Base-by-base conservation (phyloP, 2,888 invertebrate genomes). In the Drosophila eohydei region DNA sequence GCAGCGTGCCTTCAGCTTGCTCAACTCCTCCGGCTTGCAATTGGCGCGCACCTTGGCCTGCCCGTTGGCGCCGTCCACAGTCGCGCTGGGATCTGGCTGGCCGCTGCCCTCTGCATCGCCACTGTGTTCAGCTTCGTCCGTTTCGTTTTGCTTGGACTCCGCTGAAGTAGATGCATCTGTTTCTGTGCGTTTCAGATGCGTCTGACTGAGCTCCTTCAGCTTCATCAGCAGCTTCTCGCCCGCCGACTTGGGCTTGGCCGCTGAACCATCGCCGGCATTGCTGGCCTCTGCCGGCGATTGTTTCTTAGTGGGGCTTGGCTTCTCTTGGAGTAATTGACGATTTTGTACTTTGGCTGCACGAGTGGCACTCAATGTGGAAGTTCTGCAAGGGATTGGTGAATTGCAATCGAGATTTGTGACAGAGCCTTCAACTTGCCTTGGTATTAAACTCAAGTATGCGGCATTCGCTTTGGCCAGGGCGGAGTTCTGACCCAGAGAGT, bases 21-120 rank as follows among this genome's bases (percentile, higher is more conserved):
- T 96, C 68, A 97, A 93, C 79, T 96, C 95, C 71, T 96, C 96
- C 0, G 96, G 96, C 88, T 96, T 96, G 91, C 97, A 97, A 75
- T 96, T 96, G 12, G 96, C 96, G 91, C 95, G 96, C 88, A 94
- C 94, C 94, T 94, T 95, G 8, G 81, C 56, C 55, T 82, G 89
- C 2, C 78, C 64, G 66, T 71, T 68, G 71, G 48, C 44, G 3
- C 38, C 81, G 16, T 78, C 74, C n/a, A 56, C 46, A 1, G 56
- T 34, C 32, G 73, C 64, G 32, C 64, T 62, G 7, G 65, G 58
- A 44, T 72, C 65, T 28, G 56, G 28, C 36, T 79, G 59, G 5
- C 73, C 79, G 46, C 89, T 83, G 64, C 81, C 71, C 57, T 89
- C 77, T 5, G 63, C 67, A 34, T 82, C 80, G 41, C 80, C 78